These are phyloP conservation scores for Chrysolina americana DNA, from an alignment of 2,888 invertebrate species.

Conservation along the genomic window DNA sequence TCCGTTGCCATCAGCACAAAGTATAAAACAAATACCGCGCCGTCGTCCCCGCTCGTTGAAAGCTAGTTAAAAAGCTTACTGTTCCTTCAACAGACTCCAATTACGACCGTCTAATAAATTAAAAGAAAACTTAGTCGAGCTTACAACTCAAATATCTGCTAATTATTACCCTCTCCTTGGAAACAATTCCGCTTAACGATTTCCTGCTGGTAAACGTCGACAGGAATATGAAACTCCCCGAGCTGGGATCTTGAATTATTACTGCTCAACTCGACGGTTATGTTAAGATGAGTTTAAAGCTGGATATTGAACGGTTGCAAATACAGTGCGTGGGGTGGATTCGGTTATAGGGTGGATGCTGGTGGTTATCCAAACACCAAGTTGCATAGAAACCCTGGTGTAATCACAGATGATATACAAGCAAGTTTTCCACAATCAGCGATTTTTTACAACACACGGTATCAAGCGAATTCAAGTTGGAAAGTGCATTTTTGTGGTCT, in stretches of 20 bases:
- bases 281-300: not conserved
- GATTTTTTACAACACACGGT: too few species aligned
- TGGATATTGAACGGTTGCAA: not conserved
- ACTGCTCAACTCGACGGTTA: constrained; percentile 16
- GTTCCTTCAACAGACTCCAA: not conserved
- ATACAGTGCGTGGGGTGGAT: not conserved
- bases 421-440: too few species aligned
- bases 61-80: constrained; percentile 11
- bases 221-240: constrained; percentile 18
- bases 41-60: constrained; percentile 4
- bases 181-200: constrained; percentile 19
- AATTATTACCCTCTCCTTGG: constrained; percentile 20
- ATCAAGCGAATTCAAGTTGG: too few species aligned
- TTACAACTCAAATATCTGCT: constrained; percentile 20
- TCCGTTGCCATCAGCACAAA: not conserved
- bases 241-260: constrained; percentile 15
- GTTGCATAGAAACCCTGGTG: too few species aligned
- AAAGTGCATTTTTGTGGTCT: too few species aligned
- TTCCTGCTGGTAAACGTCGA: constrained; percentile 8
- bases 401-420: too few species aligned
- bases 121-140: constrained; percentile 20
- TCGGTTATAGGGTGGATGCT: not conserved
- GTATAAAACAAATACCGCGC: constrained; percentile 6
- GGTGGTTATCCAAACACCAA: not conserved
- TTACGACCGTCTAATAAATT: constrained; percentile 18